Percentiles rank a stretch among this genome's conserved stretches.
These are phyloP conservation scores for Malurus elegans DNA, from an alignment of 2,113 vertebrate genomes.

Conservation along the genomic window DNA sequence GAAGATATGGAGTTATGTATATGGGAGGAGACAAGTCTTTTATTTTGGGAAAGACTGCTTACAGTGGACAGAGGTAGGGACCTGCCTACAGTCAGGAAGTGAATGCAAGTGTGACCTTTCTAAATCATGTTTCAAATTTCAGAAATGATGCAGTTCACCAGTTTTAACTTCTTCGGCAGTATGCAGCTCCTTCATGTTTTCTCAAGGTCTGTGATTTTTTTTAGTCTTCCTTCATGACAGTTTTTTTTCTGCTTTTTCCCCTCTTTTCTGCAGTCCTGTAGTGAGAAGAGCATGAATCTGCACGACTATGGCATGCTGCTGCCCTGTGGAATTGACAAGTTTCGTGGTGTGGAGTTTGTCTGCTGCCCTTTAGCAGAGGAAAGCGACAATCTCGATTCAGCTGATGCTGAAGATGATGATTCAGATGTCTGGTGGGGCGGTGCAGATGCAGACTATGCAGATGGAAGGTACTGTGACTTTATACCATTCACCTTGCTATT, in stretches of 20 bases:
- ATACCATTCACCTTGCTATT: neutral
- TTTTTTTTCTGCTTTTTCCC: neutral
- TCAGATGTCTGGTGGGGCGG: constrained; percentile 99
- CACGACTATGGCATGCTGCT: constrained; percentile 96
- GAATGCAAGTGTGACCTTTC: neutral
- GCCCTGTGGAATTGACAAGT: constrained; percentile 95
- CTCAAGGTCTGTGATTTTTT: neutral
- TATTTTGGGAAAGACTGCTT: neutral
- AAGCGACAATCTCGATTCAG: constrained; percentile 82
- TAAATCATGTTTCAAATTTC: neutral
- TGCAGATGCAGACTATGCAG: constrained; percentile 89
- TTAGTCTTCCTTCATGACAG: neutral
- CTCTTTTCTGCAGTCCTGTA: constrained; percentile 82
- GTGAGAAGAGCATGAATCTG: constrained; percentile 94
- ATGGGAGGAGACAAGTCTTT: neutral
- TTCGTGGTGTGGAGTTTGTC: constrained; percentile 96
- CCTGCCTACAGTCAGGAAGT: neutral
- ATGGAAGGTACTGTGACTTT: constrained; percentile 82
- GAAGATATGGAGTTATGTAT: neutral
- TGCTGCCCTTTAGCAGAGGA: constrained; percentile 87
- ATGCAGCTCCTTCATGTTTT: neutral
- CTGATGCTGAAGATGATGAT: constrained; percentile 89
- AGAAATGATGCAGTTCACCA: neutral
- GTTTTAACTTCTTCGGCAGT: neutral
- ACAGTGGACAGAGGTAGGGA: neutral